phyloP scores from a whole-genome alignment of 2,113 vertebrate genomes.

The Mellivora capensis region DNA sequence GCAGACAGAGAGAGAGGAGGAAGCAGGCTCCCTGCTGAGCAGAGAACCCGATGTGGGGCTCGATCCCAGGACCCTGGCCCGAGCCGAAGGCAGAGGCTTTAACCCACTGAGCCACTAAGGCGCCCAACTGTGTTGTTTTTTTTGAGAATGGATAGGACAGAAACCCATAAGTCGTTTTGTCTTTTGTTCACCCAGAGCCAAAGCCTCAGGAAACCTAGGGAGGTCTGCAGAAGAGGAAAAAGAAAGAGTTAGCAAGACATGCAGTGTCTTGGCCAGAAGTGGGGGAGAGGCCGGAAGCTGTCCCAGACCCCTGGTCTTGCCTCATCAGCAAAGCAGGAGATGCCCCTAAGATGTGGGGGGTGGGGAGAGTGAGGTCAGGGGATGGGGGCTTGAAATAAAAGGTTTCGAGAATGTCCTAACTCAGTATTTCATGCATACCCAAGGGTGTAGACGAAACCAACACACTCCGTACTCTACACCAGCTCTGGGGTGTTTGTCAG shows the following conservation, averaged over 20 bases:
- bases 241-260: neutral
- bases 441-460: neutral
- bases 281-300: neutral
- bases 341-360: neutral
- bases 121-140: no score
- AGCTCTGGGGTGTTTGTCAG: neutral
- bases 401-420: neutral
- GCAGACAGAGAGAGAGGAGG: no score
- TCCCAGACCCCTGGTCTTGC: neutral
- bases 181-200: neutral
- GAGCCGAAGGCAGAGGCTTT: no score
- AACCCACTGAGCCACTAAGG: no score
- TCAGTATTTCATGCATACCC: neutral
- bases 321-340: neutral
- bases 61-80: no score
- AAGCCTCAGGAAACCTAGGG: neutral
- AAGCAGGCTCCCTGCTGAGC: no score
- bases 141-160: neutral
- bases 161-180: neutral
- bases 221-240: neutral
- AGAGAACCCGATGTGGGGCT: no score
- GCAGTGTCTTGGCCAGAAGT: neutral
- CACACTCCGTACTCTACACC: neutral
- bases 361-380: neutral
- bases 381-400: neutral